phyloP scores from a whole-genome alignment of 2,888 invertebrate genomes.

The Andrena haemorrhoa region DNA sequence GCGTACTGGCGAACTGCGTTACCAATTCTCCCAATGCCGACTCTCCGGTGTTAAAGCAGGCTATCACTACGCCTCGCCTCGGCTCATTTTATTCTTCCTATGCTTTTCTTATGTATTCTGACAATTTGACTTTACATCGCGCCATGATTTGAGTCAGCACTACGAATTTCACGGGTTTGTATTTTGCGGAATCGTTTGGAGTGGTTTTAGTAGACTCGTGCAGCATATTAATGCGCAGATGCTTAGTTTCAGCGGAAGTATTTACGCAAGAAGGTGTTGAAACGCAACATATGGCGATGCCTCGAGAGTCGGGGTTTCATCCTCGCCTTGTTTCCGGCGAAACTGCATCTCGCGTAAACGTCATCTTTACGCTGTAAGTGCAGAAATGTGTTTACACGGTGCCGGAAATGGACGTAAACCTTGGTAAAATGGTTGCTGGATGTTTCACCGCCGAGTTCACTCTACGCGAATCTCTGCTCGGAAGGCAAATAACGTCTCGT shows the following conservation, averaged over 20 bases:
- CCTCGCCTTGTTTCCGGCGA: constrained; percentile 52
- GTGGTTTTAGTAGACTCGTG: constrained; percentile 21
- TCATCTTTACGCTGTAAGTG: constrained; percentile 51
- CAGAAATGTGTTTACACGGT: constrained; percentile 62
- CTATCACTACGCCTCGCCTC: too few species aligned
- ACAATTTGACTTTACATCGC: too few species aligned
- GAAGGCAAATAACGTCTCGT: constrained; percentile 13
- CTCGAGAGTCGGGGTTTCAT: constrained; percentile 45
- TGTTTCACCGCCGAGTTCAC: constrained; percentile 26
- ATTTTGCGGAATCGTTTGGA: constrained; percentile 7
- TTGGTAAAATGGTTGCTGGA: constrained; percentile 37
- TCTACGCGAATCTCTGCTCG: constrained; percentile 25
- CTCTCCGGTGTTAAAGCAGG: too few species aligned
- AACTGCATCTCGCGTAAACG: constrained; percentile 42
- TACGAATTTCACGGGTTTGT: too few species aligned
- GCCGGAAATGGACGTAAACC: constrained; percentile 53
- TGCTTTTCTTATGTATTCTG: too few species aligned
- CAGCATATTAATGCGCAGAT: constrained; percentile 45
- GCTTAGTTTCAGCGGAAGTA: constrained; percentile 47
- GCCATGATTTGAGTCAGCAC: too few species aligned
- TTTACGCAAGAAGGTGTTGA: constrained; percentile 54
- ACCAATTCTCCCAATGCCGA: too few species aligned
- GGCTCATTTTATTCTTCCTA: too few species aligned
- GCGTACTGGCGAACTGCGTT: too few species aligned
- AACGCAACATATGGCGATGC: constrained; percentile 35